Evolutionary conservation across 2,888 invertebrate genomes (phyloP).

Genomic region (Gisinianus flammeolus): DNA sequence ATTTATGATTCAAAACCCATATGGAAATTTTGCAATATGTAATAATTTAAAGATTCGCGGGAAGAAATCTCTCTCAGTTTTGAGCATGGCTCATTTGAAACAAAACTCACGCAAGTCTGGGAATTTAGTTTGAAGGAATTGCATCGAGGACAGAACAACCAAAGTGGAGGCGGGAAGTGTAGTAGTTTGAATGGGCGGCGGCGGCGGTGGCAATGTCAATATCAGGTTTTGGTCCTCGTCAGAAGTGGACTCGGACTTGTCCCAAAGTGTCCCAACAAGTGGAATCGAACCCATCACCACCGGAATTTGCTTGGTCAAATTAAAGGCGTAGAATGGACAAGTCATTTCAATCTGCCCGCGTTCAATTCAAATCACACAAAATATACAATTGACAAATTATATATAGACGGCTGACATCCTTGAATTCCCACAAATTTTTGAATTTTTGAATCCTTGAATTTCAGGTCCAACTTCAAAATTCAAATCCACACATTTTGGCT

Average conservation of each 20-base stretch:
- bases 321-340: slow-evolving; percentile 71
- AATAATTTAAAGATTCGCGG: too few species aligned
- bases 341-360: slow-evolving; percentile 71
- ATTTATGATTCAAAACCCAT: too few species aligned
- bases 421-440: not conserved
- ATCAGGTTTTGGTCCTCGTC: too few species aligned
- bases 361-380: too few species aligned
- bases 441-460: not conserved
- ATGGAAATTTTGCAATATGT: too few species aligned
- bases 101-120: slow-evolving; percentile 54
- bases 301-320: slow-evolving; percentile 70
- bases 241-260: too few species aligned
- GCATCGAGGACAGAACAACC: not conserved
- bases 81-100: too few species aligned
- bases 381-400: slow-evolving; percentile 27
- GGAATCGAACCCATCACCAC: slow-evolving; percentile 79
- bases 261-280: slow-evolving; percentile 62
- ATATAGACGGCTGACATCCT: not conserved
- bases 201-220: not conserved
- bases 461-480: not conserved
- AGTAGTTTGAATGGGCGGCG: not conserved
- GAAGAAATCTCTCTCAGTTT: too few species aligned
- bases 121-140: slow-evolving; percentile 40
- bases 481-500: too few species aligned
- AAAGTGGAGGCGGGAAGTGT: not conserved